Base-by-base conservation (phyloP, 2,113 vertebrate species). In the Colistium nudipinnis region DNA sequence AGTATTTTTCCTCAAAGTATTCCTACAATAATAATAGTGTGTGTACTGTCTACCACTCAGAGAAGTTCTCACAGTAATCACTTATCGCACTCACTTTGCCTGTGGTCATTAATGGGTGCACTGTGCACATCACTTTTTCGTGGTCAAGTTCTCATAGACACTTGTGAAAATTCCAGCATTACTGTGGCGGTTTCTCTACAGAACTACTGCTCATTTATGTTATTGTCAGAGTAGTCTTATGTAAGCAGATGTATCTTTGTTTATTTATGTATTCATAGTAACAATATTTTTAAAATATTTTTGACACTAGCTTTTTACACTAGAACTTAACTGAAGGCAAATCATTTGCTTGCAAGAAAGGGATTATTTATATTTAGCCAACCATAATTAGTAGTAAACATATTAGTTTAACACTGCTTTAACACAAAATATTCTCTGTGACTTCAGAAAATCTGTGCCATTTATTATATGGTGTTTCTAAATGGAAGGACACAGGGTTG, bases 1-100 rank as follows among this genome's bases (percentile, higher is more conserved):
- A 59, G 55, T 68, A 56, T 53, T 13, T 45, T 16, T 13, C 27
- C 3, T 56, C 49, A 55, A 67, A 62, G 48, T 30, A 53, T 25
- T 14, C n/a, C 33, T 27, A 9, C 24, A 39, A 25, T 24, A 16
- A 17, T 55, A 53, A 45, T 64, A 30, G n/a, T n/a, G n/a, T n/a
- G n/a, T n/a, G n/a, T n/a, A n/a, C n/a, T n/a, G n/a, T 35, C 33
- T 13, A 35, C 14, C 16, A 13, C 36, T 41, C 16, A n/a, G 16
- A 41, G 14, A 16, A n/a, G 38, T 41, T 14, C 14, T 16, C 16
- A 17, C 31, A 33, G 12, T 14, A 7, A 41, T 41, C 16, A 41
- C 5, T 6, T 16, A 41, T 7, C 5, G 7, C 38, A 41, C 38
- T 16, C 16, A 16, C 38, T n/a, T n/a, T n/a, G n/a, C n/a, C n/a